Conservation (phyloP, 2,113 vertebrate genomes). For the Dromas ardeola region DNA sequence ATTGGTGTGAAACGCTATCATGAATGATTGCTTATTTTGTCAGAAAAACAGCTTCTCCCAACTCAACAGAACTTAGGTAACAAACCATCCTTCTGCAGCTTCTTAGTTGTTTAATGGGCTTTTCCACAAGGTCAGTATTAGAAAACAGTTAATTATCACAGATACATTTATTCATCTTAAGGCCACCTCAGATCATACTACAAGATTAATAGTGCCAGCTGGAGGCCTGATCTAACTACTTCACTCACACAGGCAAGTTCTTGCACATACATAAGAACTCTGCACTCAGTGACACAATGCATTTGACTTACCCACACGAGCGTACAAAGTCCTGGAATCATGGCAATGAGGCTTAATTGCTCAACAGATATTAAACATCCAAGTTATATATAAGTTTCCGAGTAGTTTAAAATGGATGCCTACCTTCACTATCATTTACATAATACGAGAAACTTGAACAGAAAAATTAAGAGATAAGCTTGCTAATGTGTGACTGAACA, state of each 20-base stretch:
- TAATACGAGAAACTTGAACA: neutral
- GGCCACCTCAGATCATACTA: neutral
- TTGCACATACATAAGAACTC: too few species aligned
- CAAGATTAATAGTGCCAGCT: neutral
- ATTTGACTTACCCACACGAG: rapidly evolving
- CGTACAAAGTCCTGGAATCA: neutral
- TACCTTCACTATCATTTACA: neutral
- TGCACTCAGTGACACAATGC: neutral
- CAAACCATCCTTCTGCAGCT: neutral
- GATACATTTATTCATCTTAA: neutral
- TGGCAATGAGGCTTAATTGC: neutral
- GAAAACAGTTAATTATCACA: neutral
- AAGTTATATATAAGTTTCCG: neutral
- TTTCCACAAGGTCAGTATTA: neutral
- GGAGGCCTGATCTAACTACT: neutral
- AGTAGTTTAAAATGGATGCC: neutral
- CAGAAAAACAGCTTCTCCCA: neutral
- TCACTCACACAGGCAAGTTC: neutral
- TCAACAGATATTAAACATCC: neutral
- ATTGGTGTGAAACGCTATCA: neutral
- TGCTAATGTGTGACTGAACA: neutral
- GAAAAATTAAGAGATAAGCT: neutral
- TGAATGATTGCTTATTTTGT: neutral
- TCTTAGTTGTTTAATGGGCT: neutral
- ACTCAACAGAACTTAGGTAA: neutral